A percentile compares a stretch with the other conserved stretches of the same genome.
Conservation (phyloP, 2,797 vertebrate genomes). For the Darevskia nairensis region DNA sequence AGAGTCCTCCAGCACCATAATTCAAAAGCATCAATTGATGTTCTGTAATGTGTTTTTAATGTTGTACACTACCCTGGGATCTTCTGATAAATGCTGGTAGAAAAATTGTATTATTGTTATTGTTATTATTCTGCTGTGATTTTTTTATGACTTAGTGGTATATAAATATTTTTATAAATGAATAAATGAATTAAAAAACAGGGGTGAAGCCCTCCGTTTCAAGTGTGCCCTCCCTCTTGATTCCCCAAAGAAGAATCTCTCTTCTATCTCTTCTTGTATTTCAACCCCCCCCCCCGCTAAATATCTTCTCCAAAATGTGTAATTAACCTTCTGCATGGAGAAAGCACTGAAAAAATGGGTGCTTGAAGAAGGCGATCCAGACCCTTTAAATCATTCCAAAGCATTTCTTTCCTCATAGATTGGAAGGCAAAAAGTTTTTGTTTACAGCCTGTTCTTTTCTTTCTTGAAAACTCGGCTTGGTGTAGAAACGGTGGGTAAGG, state of each 20-base stretch:
- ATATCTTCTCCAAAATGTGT: slow-evolving; percentile 29
- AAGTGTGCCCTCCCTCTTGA: not conserved
- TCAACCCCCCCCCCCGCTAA: slow-evolving; percentile 3
- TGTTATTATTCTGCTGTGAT: too few relatives aligned
- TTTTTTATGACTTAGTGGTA: too few relatives aligned
- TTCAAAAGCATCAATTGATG: too few relatives aligned
- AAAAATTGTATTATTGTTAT: too few relatives aligned
- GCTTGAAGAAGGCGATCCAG: too few relatives aligned
- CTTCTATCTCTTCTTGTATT: too few relatives aligned
- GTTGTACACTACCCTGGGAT: too few relatives aligned
- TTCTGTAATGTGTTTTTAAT: too few relatives aligned
- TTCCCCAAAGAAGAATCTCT: slow-evolving; percentile 32
- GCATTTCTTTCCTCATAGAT: slow-evolving; percentile 32
- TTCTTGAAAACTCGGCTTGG: slow-evolving; percentile 32
- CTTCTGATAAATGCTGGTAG: too few relatives aligned
- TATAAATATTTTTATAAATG: too few relatives aligned
- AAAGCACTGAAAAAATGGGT: slow-evolving; percentile 16
- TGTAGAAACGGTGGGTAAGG: not conserved
- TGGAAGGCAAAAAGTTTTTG: slow-evolving; percentile 19
- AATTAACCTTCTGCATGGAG: slow-evolving; percentile 46
- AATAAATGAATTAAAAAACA: too few relatives aligned
- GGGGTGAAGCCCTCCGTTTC: slow-evolving; percentile 10
- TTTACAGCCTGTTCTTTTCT: slow-evolving; percentile 59
- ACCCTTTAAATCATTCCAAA: slow-evolving; percentile 45
- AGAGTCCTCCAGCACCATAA: too few relatives aligned